These are phyloP conservation scores for Cebidichthys violaceus DNA, from an alignment of 2,113 vertebrate species.

Conservation along the genomic window DNA sequence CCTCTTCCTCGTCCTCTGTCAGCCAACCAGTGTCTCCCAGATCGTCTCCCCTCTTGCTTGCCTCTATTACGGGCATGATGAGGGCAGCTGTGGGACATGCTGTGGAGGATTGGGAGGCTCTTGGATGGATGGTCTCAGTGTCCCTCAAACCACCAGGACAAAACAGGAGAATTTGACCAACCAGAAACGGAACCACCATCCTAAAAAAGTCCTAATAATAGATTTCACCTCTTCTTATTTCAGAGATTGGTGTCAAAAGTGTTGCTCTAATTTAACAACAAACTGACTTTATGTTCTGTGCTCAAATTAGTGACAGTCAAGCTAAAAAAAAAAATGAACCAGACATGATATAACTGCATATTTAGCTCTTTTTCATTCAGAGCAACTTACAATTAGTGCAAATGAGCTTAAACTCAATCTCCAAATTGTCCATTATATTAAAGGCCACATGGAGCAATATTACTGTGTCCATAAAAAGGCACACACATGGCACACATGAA, in stretches of 20 bases:
- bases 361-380: not conserved
- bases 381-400: not conserved
- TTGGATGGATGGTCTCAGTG: conserved; percentile 5
- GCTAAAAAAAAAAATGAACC: conserved; percentile 33
- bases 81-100: conserved; percentile 49
- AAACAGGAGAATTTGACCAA: not conserved
- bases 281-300: not conserved
- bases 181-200: not conserved
- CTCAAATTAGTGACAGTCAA: not conserved
- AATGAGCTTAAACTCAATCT: conserved; percentile 32
- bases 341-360: not conserved
- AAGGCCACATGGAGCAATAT: conserved; percentile 6
- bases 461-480: not conserved
- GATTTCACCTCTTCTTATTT: not conserved
- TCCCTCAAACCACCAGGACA: conserved; percentile 2
- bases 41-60: conserved; percentile 55
- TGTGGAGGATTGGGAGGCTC: conserved; percentile 24
- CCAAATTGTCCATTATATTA: conserved; percentile 13
- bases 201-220: not conserved
- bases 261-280: not conserved
- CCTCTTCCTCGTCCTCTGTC: conserved; percentile 63
- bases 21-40: conserved; percentile 68
- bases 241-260: not conserved
- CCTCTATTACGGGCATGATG: conserved; percentile 66
- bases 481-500: not conserved